A percentile compares a stretch with the other conserved stretches of the same genome.
phyloP scores from a whole-genome alignment of 2,888 invertebrate genomes.

The Cheilosia scutellata region DNA sequence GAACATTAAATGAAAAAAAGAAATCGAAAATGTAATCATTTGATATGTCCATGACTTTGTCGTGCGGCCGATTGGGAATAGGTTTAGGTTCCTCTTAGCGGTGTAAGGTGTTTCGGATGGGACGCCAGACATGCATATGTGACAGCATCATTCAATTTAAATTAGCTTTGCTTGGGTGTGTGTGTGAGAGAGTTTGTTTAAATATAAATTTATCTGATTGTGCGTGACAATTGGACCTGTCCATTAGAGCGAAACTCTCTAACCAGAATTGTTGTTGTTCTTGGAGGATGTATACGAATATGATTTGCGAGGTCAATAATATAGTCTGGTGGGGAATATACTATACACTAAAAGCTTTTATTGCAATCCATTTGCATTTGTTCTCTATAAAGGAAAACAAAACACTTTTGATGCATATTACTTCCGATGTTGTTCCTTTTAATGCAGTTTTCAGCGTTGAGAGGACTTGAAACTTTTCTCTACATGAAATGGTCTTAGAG shows the following conservation, averaged over 20 bases:
- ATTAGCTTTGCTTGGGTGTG: not conserved
- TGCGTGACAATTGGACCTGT: slow-evolving; percentile 25
- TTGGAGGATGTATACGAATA: not conserved
- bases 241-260: slow-evolving; percentile 14
- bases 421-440: slow-evolving; percentile 10
- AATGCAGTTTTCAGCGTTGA: not conserved
- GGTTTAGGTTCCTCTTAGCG: not conserved
- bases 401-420: slow-evolving; percentile 43
- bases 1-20: not conserved
- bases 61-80: not conserved
- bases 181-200: not conserved
- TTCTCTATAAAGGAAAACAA: slow-evolving; percentile 4
- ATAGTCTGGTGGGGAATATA: not conserved
- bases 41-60: not conserved
- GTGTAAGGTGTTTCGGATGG: not conserved
- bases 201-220: not conserved
- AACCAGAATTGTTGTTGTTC: not conserved
- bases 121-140: slow-evolving; percentile 1
- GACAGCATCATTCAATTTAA: slow-evolving; percentile 21
- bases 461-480: slow-evolving; percentile 19
- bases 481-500: slow-evolving; percentile 15
- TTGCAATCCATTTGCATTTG: slow-evolving; percentile 32
- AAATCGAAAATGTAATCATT: slow-evolving; percentile 3
- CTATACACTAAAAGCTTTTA: slow-evolving; percentile 26
- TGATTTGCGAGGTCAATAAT: slow-evolving; percentile 29